Base-by-base conservation (phyloP, 2,113 vertebrate genomes). In the Oxyura jamaicensis region DNA sequence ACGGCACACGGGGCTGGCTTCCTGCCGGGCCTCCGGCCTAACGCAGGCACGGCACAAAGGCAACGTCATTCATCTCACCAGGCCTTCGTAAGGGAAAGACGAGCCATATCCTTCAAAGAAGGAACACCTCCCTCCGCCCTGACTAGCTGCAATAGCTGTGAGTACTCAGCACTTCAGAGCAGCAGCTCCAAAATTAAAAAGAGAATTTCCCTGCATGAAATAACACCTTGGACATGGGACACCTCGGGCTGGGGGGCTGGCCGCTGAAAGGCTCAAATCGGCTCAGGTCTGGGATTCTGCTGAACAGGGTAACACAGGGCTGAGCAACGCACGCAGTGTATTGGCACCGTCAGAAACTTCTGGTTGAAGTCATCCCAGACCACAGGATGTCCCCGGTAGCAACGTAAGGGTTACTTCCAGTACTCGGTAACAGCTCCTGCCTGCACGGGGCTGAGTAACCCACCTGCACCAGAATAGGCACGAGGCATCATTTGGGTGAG, bases 171-270 rank as follows among this genome's bases (percentile, higher is more conserved):
- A 36, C 76, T 83, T 71, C 8, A 8, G 42, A 84, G 77, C 81
- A 53, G 20, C 3, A 39, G 65, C 77, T 50, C 80, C 88, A 90
- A 93, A 93, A 97, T 83, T 85, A 93, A 86, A 67, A 84, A 91
- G 60, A 63, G 66, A 14, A 89, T 91, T 91, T 88, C 62, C 15
- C 36, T 53, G 41, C 69, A 81, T 86, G 88, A 93, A 93, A 84
- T 15, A 86, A 81, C 69, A 93, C 59, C 67, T 79, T 66, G 93
- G 65, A 41, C 72, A 13, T 0, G 0, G 56, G 55, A 86, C 55
- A 22, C 63, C 23, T 9, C 3, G 3, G 36, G 16, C 5, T 29
- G 26, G 6, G 36, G 76, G 46, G 25, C 17, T 56, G 84, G 91
- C 75, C 94, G 88, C 2, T 8, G 33, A 88, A 89, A 72, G 44